Evolutionary conservation across 2,888 invertebrate genomes (phyloP).

Genomic region (Pomacea canaliculata): DNA sequence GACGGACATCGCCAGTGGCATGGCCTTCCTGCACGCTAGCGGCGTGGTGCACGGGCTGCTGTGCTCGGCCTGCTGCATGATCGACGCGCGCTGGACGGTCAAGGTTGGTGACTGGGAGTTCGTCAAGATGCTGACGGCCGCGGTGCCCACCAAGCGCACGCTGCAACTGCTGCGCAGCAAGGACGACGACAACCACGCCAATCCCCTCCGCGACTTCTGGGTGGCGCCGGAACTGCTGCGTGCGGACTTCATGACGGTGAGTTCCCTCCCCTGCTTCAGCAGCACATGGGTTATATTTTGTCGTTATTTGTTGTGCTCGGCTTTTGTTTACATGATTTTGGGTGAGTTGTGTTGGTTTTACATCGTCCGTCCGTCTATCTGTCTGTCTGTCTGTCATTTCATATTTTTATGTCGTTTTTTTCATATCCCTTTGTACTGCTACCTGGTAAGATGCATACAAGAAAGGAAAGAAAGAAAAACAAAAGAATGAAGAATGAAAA

Average conservation of each 20-base stretch:
- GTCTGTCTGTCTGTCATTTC: too few relatives aligned
- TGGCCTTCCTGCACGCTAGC: constrained; percentile 60
- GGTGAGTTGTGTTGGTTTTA: too few relatives aligned
- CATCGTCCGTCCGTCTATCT: too few relatives aligned
- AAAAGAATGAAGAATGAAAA: not conserved
- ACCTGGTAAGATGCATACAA: too few relatives aligned
- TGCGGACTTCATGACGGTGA: constrained; percentile 37
- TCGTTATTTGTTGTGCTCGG: too few relatives aligned
- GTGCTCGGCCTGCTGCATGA: constrained; percentile 50
- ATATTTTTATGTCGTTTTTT: too few relatives aligned
- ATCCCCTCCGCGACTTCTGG: constrained; percentile 48
- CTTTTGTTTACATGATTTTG: too few relatives aligned
- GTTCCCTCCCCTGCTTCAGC: not conserved
- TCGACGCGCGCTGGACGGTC: constrained; percentile 64
- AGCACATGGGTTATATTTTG: too few relatives aligned
- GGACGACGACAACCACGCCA: constrained; percentile 11
- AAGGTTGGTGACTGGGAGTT: constrained; percentile 64
- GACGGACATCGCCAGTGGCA: constrained; percentile 53
- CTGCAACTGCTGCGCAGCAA: constrained; percentile 31
- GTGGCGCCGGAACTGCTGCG: constrained; percentile 58
- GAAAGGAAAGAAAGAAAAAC: not conserved
- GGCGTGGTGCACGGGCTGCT: constrained; percentile 63
- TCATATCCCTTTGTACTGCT: too few relatives aligned
- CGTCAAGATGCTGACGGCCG: constrained; percentile 34
- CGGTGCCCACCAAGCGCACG: constrained; percentile 33